Percentiles rank a stretch among this genome's conserved stretches.
phyloP scores from a whole-genome alignment of 2,113 vertebrate genomes.

The Oreochromis aureus region DNA sequence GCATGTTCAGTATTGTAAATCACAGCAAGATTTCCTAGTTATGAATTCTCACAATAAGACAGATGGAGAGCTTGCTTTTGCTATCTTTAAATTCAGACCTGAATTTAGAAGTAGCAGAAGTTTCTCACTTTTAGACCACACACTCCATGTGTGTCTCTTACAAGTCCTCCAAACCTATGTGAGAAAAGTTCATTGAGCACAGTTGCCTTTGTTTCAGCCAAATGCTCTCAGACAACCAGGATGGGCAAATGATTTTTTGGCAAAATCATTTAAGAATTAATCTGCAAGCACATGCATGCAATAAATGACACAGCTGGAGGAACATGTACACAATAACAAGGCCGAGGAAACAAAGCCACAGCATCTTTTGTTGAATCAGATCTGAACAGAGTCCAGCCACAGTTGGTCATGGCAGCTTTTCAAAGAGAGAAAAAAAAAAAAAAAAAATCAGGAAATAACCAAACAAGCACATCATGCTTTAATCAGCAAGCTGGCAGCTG shows the following conservation, averaged over 20 bases:
- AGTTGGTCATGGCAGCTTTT: not conserved
- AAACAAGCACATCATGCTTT: slow-evolving; percentile 52
- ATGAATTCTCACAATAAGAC: slow-evolving; percentile 17
- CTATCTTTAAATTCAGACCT: not conserved
- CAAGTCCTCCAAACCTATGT: not conserved
- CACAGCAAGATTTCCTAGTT: slow-evolving; percentile 21
- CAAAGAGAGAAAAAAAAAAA: not conserved
- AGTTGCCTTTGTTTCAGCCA: not conserved
- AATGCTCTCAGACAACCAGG: not conserved
- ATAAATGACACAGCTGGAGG: not conserved
- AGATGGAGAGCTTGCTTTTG: not conserved
- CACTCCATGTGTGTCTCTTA: not conserved
- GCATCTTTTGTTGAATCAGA: slow-evolving; percentile 24
- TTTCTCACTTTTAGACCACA: not conserved
- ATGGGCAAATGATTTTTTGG: not conserved
- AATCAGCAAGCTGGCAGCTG: slow-evolving; percentile 49
- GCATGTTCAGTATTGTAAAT: slow-evolving; percentile 49
- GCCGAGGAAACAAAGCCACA: not conserved
- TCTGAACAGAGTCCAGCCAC: slow-evolving; percentile 9
- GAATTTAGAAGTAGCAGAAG: not conserved
- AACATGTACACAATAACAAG: not conserved
- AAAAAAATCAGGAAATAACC: slow-evolving; percentile 47
- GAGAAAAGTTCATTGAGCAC: not conserved
- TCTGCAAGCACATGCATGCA: not conserved
- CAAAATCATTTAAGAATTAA: not conserved